These are phyloP conservation scores for Lordiphosa clarofinis DNA, from an alignment of 1,140 invertebrate genomes.

Conservation along the genomic window DNA sequence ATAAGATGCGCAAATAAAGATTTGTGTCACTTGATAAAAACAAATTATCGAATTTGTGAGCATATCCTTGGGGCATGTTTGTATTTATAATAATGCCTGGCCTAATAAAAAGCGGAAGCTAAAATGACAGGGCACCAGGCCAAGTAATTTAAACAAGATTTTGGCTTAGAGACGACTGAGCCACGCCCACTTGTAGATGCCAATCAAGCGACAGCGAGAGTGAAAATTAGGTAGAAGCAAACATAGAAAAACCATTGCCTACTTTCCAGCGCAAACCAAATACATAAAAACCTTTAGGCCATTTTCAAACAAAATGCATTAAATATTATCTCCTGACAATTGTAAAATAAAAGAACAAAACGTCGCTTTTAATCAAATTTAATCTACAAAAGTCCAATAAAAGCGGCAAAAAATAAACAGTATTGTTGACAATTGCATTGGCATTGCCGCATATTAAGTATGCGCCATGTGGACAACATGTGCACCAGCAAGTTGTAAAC, in stretches of 20 bases:
- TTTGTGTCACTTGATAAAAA: slow-evolving; percentile 47
- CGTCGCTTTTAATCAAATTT: neutral
- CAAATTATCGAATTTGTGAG: slow-evolving; percentile 30
- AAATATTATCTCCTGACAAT: neutral
- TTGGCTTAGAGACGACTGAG: neutral
- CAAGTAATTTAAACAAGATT: slow-evolving; percentile 40
- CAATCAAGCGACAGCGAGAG: neutral
- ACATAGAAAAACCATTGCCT: too few species aligned
- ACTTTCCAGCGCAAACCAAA: too few species aligned
- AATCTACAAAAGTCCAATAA: neutral
- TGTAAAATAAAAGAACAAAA: neutral
- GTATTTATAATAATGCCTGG: slow-evolving; percentile 11
- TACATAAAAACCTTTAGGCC: too few species aligned
- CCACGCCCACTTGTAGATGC: slow-evolving; percentile 8
- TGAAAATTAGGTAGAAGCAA: too few species aligned
- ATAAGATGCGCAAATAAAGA: slow-evolving; percentile 40
- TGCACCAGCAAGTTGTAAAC: slow-evolving; percentile 24
- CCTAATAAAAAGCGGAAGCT: slow-evolving; percentile 46
- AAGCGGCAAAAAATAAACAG: neutral
- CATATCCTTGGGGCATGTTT: slow-evolving; percentile 9
- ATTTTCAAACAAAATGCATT: slow-evolving; percentile 2
- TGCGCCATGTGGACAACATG: neutral
- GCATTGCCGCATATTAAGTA: neutral
- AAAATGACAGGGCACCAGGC: slow-evolving; percentile 32
- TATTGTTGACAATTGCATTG: slow-evolving; percentile 4